Evolutionary conservation across 2,113 vertebrate species (phyloP), one percentile per base, ranked within the genome.

Genomic region (Laterallus jamaicensis): DNA sequence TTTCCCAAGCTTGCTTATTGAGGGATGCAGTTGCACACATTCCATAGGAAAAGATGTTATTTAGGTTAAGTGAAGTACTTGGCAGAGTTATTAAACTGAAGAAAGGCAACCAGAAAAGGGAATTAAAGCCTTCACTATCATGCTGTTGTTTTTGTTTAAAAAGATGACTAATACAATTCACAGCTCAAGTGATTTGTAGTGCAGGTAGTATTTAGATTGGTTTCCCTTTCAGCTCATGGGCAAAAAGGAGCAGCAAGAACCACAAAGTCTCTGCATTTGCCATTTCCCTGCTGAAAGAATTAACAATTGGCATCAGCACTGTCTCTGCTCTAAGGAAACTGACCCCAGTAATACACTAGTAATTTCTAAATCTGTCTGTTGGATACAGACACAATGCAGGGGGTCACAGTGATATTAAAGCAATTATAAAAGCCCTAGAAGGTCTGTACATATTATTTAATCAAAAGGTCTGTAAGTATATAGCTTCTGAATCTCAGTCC

Each of bases 1-100:
- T 96, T 94, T 91, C 80, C 42, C 37, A 73, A 55, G 66, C 63
- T 97, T 70, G 17, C 59, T 91, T 90, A 82, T 86, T 64, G 56
- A 70, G 56, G 64, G 67, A 75, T 62, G 49, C 18, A 81, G 44
- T 63, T 88, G 69, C 44, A 82, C 15, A 18, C 5, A 11, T 76
- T 71, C 70, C 67, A 70, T n/a, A 58, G 77, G 76, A 59, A 56
- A 86, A 52, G 20, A 21, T 35, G 11, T 49, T 74, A 73, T 55
- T 94, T 81, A 70, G 79, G 91, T 92, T 94, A 60, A 91, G 16
- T 58, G 68, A 91, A 55, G 5, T 78, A 68, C n/a, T 78, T 62
- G 10, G 59, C 40, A 83, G 24, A 39, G 26, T 71, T 79, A 84
- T 64, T 66, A 86, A 69, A 88, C 70, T 52, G 49, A 37, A 28